Conservation (phyloP, 2,797 vertebrate species). For the Gymnopithys bicolor region DNA sequence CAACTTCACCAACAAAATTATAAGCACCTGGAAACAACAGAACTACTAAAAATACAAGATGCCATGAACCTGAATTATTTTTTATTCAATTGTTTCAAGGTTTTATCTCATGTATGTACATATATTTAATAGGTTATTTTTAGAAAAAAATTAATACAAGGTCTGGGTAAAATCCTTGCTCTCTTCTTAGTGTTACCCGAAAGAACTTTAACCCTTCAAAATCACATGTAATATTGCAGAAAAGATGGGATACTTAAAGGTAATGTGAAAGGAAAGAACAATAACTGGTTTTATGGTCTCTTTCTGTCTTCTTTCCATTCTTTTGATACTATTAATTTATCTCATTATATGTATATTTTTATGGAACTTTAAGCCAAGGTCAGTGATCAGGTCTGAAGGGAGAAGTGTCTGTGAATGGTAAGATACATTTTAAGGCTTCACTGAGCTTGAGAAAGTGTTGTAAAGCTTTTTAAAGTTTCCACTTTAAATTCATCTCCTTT, state of each 20-base stretch:
- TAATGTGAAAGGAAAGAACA: neutral
- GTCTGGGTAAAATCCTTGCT: neutral
- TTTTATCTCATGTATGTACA: neutral
- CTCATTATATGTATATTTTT: neutral
- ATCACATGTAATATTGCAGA: neutral
- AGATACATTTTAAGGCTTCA: neutral
- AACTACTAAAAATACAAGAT: neutral
- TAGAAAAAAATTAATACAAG: neutral
- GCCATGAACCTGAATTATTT: neutral
- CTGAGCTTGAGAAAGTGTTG: neutral
- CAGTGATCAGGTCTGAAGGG: neutral
- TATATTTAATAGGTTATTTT: neutral
- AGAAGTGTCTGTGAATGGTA: neutral
- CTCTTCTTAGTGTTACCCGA: neutral
- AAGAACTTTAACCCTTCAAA: neutral
- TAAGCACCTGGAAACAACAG: neutral
- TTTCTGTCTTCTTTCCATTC: neutral
- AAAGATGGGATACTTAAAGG: neutral
- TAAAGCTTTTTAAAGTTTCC: neutral
- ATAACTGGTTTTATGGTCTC: neutral
- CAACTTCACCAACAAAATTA: neutral
- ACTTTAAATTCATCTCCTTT: neutral
- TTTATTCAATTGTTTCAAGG: neutral
- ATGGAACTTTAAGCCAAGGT: neutral
- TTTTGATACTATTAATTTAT: neutral